phyloP scores from a whole-genome alignment of 2,797 vertebrate genomes.

The Myotis findleyi region DNA sequence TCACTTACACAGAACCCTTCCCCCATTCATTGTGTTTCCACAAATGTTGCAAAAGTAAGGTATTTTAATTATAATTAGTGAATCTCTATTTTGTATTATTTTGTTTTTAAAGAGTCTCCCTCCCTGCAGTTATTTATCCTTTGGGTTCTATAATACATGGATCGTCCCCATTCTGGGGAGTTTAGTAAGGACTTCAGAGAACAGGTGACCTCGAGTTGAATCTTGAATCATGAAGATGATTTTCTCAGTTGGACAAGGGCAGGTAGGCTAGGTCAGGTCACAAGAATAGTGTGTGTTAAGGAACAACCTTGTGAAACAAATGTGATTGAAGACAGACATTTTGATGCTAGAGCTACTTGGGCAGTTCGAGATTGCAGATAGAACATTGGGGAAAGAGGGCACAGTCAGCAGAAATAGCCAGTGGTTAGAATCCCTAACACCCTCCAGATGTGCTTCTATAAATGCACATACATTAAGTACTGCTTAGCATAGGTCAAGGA shows the following conservation, averaged over 20 bases:
- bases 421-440: not conserved
- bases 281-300: not conserved
- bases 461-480: slow-evolving; percentile 43
- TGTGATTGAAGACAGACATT: not conserved
- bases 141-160: not conserved
- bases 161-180: not conserved
- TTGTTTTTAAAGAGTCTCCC: not conserved
- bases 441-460: slow-evolving; percentile 40
- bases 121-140: not conserved
- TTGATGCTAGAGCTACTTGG: not conserved
- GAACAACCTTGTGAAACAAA: not conserved
- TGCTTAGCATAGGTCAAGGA: slow-evolving; percentile 48
- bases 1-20: not conserved
- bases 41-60: not conserved
- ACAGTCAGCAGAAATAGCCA: not conserved
- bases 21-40: not conserved
- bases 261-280: not conserved
- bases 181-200: not conserved
- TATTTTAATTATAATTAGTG: slow-evolving; percentile 10
- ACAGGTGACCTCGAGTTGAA: not conserved
- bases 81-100: not conserved
- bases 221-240: not conserved
- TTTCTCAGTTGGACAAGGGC: not conserved
- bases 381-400: not conserved
- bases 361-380: not conserved